These are phyloP conservation scores for Halichoerus grypus DNA, from an alignment of 2,113 vertebrate species.

Conservation along the genomic window DNA sequence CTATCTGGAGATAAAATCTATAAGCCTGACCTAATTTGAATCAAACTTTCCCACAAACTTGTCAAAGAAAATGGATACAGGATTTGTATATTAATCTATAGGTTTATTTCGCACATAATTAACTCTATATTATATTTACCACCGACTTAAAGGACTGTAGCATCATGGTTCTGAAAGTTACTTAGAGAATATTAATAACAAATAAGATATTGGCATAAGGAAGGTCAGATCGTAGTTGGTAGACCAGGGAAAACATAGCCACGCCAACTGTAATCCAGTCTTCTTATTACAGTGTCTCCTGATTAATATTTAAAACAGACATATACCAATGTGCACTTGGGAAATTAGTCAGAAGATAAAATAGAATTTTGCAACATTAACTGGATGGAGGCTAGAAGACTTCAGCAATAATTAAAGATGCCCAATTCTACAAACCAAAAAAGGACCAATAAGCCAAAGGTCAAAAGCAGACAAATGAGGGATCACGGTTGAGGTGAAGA, in stretches of 20 bases:
- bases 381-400: neutral
- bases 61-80: neutral
- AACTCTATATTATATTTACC: neutral
- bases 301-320: conserved; percentile 14
- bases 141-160: neutral
- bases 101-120: neutral
- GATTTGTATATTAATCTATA: neutral
- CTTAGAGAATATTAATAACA: neutral
- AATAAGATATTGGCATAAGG: neutral
- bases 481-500: neutral
- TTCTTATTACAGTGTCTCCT: neutral
- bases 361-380: conserved; percentile 17
- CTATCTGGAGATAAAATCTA: neutral
- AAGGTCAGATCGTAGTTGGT: neutral
- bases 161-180: neutral
- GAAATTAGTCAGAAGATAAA: conserved; percentile 25
- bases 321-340: neutral
- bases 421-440: neutral
- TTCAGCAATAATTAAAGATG: neutral
- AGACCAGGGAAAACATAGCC: neutral
- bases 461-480: conserved; percentile 1
- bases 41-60: neutral
- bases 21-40: neutral
- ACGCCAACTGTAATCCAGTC: neutral
- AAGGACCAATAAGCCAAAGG: neutral